phyloP scores from a whole-genome alignment of 2,113 vertebrate genomes.

The Eidolon helvum region DNA sequence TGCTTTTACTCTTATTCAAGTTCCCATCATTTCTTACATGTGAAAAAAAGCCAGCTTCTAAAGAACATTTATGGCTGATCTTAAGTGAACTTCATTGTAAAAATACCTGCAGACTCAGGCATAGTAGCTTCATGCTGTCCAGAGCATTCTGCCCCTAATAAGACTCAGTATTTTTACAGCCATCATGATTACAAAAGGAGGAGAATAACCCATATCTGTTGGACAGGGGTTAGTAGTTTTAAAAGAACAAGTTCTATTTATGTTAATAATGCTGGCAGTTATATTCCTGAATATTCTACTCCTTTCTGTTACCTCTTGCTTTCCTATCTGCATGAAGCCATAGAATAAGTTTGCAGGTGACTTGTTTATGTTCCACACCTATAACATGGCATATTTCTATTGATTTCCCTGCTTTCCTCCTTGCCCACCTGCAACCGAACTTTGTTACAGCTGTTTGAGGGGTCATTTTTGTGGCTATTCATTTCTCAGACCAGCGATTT shows the following conservation, averaged over 20 bases:
- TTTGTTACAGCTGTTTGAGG: background rate
- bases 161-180: background rate
- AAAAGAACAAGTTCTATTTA: background rate
- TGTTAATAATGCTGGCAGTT: background rate
- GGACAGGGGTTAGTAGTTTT: background rate
- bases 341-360: background rate
- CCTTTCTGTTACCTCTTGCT: background rate
- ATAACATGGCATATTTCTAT: background rate
- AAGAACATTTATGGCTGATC: background rate
- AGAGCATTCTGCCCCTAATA: background rate
- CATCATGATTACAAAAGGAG: background rate
- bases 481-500: background rate
- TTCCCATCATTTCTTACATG: background rate
- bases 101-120: background rate
- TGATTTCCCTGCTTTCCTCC: background rate
- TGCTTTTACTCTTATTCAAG: background rate
- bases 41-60: background rate
- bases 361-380: background rate
- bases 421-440: background rate
- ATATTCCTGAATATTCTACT: background rate
- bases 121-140: background rate
- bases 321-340: background rate
- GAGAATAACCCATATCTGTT: background rate
- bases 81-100: background rate
- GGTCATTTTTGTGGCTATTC: background rate